Evolutionary conservation across 1,140 invertebrate species (phyloP).

Genomic region (Drusus annulatus): DNA sequence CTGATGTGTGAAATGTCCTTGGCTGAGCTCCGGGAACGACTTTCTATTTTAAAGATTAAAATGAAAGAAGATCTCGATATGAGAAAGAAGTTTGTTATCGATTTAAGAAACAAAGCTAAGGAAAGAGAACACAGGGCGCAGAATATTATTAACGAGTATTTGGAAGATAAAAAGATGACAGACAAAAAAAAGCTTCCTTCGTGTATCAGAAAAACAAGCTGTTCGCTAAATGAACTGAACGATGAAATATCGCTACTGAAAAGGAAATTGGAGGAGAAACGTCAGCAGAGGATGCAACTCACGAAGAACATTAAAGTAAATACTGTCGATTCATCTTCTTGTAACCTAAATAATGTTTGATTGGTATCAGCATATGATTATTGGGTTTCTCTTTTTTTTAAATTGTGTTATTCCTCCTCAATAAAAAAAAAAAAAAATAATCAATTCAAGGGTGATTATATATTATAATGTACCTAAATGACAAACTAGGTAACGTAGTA

Average conservation of each 20-base stretch:
- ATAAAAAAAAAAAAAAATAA: no score
- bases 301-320: not conserved
- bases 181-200: not conserved
- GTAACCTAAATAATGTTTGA: no score
- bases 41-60: constrained; percentile 67
- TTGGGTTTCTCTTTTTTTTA: no score
- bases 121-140: constrained; percentile 7
- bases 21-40: constrained; percentile 71
- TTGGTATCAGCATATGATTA: no score
- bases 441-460: no score
- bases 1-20: constrained; percentile 75
- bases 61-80: constrained; percentile 70
- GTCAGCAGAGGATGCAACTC: not conserved
- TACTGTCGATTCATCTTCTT: constrained; percentile 1
- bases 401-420: no score
- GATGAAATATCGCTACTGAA: constrained; percentile 21
- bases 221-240: constrained; percentile 8
- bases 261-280: constrained; percentile 40
- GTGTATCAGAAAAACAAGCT: not conserved
- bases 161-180: constrained; percentile 22
- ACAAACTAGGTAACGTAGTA: no score
- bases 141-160: constrained; percentile 34
- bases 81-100: constrained; percentile 60
- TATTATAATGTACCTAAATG: no score
- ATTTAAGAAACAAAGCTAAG: constrained; percentile 25